A percentile compares a stretch with the other conserved stretches of the same genome.
phyloP scores from a whole-genome alignment of 2,113 vertebrate species.

The Rhombomys opimus region DNA sequence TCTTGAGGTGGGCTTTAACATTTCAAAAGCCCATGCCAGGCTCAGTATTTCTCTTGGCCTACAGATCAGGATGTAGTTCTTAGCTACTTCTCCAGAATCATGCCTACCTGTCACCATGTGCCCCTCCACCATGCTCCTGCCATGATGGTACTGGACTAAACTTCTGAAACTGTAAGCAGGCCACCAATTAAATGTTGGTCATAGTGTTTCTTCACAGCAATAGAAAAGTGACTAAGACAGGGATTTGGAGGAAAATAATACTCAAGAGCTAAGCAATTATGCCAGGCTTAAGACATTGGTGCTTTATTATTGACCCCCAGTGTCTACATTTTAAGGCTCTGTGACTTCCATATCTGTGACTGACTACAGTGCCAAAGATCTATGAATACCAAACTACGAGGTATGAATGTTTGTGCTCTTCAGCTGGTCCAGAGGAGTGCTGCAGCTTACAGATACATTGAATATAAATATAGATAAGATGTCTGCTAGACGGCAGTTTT shows the following conservation, averaged over 20 bases:
- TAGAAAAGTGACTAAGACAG: background rate
- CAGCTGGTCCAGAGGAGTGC: background rate
- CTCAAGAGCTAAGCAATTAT: background rate
- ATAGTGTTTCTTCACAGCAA: background rate
- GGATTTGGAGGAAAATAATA: background rate
- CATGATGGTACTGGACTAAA: too few species aligned
- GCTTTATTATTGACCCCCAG: background rate
- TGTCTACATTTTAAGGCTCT: background rate
- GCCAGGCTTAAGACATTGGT: accelerated
- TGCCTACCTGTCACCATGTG: background rate
- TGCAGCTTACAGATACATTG: too few species aligned
- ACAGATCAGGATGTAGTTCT: too few species aligned
- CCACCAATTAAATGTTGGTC: background rate
- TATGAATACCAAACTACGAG: background rate
- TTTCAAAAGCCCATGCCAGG: background rate
- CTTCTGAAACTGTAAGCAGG: background rate
- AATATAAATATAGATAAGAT: background rate
- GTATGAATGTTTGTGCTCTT: accelerated
- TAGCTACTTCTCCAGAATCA: too few species aligned
- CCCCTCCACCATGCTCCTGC: background rate
- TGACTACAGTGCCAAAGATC: background rate
- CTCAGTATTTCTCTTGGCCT: background rate
- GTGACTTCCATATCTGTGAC: background rate
- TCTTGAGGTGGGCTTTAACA: background rate
- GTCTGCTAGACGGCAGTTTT: too few species aligned